Conservation (phyloP, 2,888 invertebrate species). For the Chaetogeoica ovagalla region DNA sequence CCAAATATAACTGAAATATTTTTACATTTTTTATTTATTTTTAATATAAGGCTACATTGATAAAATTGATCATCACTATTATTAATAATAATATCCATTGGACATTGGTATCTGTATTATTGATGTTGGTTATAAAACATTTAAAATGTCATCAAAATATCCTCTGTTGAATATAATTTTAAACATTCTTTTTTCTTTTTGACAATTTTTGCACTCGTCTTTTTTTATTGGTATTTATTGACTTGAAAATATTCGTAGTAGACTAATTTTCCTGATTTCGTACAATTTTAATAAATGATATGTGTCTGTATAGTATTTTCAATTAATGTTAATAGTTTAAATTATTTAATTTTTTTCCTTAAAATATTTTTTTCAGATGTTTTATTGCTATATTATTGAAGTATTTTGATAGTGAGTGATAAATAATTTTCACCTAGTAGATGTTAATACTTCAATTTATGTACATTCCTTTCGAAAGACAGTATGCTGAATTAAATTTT, state of each 20-base stretch:
- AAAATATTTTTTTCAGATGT: neutral
- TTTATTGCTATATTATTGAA: neutral
- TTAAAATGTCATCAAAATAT: neutral
- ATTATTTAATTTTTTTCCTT: neutral
- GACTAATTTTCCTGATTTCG: too few relatives aligned
- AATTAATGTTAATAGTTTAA: neutral
- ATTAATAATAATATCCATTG: conserved; percentile 32
- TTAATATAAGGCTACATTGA: conserved; percentile 31
- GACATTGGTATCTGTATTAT: conserved; percentile 49
- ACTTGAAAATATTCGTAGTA: too few relatives aligned
- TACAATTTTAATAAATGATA: too few relatives aligned
- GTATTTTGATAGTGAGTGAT: neutral
- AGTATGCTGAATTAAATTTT: too few relatives aligned
- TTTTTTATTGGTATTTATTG: too few relatives aligned
- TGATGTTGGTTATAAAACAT: conserved; percentile 29
- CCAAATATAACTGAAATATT: conserved; percentile 48
- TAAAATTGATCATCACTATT: conserved; percentile 15
- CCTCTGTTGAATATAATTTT: neutral
- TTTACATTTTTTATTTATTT: conserved; percentile 42
- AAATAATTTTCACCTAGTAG: neutral
- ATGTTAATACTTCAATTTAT: too few relatives aligned
- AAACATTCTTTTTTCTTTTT: too few relatives aligned
- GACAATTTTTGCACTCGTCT: neutral
- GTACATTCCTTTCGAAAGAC: too few relatives aligned
- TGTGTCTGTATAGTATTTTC: neutral